phyloP scores from a whole-genome alignment of 2,888 invertebrate genomes.

The Coremacera marginata region DNA sequence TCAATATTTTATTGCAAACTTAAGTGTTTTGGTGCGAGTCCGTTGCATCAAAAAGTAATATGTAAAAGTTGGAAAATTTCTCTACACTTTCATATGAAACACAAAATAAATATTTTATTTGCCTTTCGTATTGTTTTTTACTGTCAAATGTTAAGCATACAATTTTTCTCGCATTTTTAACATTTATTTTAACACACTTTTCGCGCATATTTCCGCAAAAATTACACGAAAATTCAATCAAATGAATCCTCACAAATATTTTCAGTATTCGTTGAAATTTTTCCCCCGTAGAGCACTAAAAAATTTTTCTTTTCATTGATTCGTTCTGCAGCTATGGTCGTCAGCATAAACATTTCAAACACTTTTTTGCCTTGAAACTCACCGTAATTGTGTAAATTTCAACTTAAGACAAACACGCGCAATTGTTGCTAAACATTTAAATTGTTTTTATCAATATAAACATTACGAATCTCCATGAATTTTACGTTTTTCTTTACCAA shows the following conservation, averaged over 20 bases:
- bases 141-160: background rate
- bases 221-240: background rate
- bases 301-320: slow-evolving; percentile 8
- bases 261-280: slow-evolving; percentile 31
- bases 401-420: slow-evolving; percentile 52
- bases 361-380: slow-evolving; percentile 48
- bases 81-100: slow-evolving; percentile 65
- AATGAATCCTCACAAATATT: background rate
- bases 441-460: slow-evolving; percentile 53
- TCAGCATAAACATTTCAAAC: slow-evolving; percentile 24
- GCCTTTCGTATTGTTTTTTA: background rate
- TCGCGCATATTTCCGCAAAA: background rate
- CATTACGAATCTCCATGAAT: slow-evolving; percentile 54
- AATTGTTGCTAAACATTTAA: slow-evolving; percentile 53
- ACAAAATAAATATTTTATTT: background rate
- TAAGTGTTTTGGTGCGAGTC: background rate
- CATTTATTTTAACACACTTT: slow-evolving; percentile 3
- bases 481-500: slow-evolving; percentile 52
- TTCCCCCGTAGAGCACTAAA: slow-evolving; percentile 7
- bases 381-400: slow-evolving; percentile 56
- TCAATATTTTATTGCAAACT: slow-evolving; percentile 29
- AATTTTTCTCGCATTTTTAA: background rate
- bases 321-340: slow-evolving; percentile 9
- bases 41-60: background rate
- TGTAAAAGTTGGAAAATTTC: slow-evolving; percentile 58